Conservation (phyloP, 2,888 invertebrate species). For the Syrista parreyssii region DNA sequence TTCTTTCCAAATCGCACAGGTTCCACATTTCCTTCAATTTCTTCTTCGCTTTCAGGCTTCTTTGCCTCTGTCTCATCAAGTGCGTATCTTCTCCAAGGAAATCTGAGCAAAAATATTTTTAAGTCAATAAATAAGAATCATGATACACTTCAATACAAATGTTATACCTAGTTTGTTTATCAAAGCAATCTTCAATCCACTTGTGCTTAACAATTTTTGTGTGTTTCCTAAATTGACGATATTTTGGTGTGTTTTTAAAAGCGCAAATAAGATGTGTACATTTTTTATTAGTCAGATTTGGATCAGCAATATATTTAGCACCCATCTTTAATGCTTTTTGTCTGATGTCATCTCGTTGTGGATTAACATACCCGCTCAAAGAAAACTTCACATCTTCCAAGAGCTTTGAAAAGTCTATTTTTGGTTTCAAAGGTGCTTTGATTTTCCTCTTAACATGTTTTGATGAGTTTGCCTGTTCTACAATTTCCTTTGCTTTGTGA, state of each 20-base stretch:
- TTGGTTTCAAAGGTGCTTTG: constrained; percentile 25
- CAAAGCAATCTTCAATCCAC: constrained; percentile 58
- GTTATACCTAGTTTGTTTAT: constrained; percentile 52
- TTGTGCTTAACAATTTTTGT: constrained; percentile 55
- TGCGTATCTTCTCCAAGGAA: constrained; percentile 61
- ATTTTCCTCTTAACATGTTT: constrained; percentile 15
- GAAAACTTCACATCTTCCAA: constrained; percentile 53
- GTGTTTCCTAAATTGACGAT: constrained; percentile 49
- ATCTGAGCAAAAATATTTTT: constrained; percentile 35
- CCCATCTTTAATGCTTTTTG: constrained; percentile 61
- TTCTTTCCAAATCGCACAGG: constrained; percentile 21
- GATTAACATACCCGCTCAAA: constrained; percentile 62
- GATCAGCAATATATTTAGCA: constrained; percentile 56
- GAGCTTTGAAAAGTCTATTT: constrained; percentile 48
- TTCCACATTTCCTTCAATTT: constrained; percentile 44
- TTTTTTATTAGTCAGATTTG: constrained; percentile 52
- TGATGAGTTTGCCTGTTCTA: neutral
- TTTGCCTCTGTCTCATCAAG: constrained; percentile 45
- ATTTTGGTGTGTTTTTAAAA: constrained; percentile 62
- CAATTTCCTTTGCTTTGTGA: neutral
- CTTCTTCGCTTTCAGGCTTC: constrained; percentile 59
- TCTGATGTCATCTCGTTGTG: constrained; percentile 58
- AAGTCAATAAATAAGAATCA: neutral
- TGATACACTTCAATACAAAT: neutral
- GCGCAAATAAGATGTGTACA: constrained; percentile 61